Percentiles rank a stretch among this genome's conserved stretches.
phyloP scores from a whole-genome alignment of 2,888 invertebrate genomes.

The Drosophila cognata region DNA sequence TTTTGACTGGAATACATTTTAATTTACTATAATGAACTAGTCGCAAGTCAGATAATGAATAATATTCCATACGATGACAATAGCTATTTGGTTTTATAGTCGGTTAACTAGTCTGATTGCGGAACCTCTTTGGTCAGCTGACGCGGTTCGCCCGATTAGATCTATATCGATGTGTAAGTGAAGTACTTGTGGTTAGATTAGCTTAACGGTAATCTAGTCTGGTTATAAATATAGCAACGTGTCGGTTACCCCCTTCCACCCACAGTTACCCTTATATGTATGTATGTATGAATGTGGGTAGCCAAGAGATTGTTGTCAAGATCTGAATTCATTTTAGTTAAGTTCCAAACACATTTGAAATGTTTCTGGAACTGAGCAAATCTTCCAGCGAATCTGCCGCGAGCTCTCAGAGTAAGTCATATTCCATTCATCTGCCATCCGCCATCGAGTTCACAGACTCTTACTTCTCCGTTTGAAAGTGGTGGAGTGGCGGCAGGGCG shows the following conservation, averaged over 20 bases:
- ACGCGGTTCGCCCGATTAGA: slow-evolving; percentile 37
- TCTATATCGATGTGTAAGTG: slow-evolving; percentile 12
- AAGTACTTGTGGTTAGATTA: slow-evolving; percentile 24
- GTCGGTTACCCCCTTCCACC: too few species aligned
- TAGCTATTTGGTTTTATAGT: slow-evolving; percentile 6
- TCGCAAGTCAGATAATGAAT: background rate
- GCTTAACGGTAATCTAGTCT: slow-evolving; percentile 5
- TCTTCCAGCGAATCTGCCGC: background rate
- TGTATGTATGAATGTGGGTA: background rate
- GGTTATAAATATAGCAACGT: too few species aligned
- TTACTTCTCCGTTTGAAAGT: background rate
- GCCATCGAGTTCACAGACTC: background rate
- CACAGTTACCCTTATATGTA: background rate
- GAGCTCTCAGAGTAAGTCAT: slow-evolving; percentile 9
- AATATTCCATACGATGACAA: slow-evolving; percentile 7
- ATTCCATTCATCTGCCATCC: background rate
- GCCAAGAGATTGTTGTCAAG: slow-evolving; percentile 13
- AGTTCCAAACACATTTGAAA: background rate
- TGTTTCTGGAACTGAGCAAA: slow-evolving; percentile 13
- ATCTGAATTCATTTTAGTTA: background rate
- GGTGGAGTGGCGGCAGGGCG: background rate
- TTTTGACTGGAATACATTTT: background rate
- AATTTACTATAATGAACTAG: background rate
- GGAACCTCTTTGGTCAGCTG: slow-evolving; percentile 34
- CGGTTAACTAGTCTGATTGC: slow-evolving; percentile 3